Base-by-base conservation (phyloP, 2,797 vertebrate species). In the Mareca penelope region DNA sequence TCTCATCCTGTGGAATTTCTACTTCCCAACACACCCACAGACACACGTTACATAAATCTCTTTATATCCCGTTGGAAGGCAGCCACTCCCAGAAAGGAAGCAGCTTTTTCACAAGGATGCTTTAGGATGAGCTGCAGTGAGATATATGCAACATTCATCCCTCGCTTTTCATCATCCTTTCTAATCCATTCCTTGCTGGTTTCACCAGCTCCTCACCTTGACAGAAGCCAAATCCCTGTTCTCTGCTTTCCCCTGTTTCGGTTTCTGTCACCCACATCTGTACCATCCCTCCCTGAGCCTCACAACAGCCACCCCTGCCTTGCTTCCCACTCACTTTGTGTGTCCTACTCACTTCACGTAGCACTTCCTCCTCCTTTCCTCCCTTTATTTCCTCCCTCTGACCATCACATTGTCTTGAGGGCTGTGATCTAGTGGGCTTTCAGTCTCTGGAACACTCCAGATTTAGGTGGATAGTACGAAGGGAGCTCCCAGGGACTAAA, bases 1-100 rank as follows among this genome's bases (percentile, higher is more conserved):
- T 91, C 86, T 68, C 17, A 61, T 85, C 52, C 63, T 70, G 71
- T 67, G 88, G 78, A 64, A 87, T 50, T 84, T 84, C 80, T 85
- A 22, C 42, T 90, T 91, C 56, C 59, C 65, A 92, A 9, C 48
- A 85, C 46, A 85, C 81, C 71, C 57, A 87, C 44, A 68, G 44
- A 26, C 77, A 37, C 0, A 19, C 31, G 4, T 79, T 77, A 61
- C 57, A 83, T 19, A 50, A 50, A 57, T 93, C 35, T 80, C 61
- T 83, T 63, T 71, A 50, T 65, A 53, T 69, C 35, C 44, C 35
- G 4, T 46, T 89, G 76, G 78, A 95, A 93, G 39, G 42, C 78
- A 90, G 88, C 64, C 53, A 21, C 61, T 48, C 92, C 53, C 79
- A 81, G 57, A 55, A 42, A 87, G 42, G 22, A 92, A 26, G 26